Evolutionary conservation across 2,888 invertebrate genomes (phyloP).

Genomic region (Agrochola lota): DNA sequence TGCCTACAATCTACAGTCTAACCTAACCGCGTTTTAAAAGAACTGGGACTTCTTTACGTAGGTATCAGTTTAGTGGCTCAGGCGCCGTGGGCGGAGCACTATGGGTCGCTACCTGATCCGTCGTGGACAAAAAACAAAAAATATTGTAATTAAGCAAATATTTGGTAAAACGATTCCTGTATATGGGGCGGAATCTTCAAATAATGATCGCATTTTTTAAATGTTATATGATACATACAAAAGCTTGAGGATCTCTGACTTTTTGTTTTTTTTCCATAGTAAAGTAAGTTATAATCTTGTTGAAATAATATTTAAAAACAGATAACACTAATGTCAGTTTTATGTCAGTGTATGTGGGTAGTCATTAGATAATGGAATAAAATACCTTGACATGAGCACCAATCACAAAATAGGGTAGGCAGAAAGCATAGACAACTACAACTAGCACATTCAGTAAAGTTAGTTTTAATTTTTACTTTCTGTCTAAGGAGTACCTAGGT

Average conservation of each 20-base stretch:
- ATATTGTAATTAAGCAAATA: slow-evolving; percentile 61
- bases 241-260: slow-evolving; percentile 9
- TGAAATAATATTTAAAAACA: background rate
- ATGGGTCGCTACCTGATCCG: slow-evolving; percentile 59
- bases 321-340: slow-evolving; percentile 24
- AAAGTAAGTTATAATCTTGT: background rate
- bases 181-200: slow-evolving; percentile 11
- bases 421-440: slow-evolving; percentile 3
- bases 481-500: background rate
- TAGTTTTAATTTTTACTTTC: background rate
- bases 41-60: slow-evolving; percentile 20
- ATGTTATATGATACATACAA: slow-evolving; percentile 3
- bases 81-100: slow-evolving; percentile 60
- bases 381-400: background rate
- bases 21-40: background rate
- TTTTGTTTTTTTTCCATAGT: background rate
- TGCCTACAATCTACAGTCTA: too few species aligned
- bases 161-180: slow-evolving; percentile 47
- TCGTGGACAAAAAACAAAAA: slow-evolving; percentile 45
- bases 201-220: slow-evolving; percentile 25
- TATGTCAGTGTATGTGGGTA: background rate
- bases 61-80: background rate
- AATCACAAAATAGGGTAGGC: too few species aligned
- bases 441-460: background rate
- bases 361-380: background rate